Base-by-base conservation (phyloP, 2,113 vertebrate genomes). In the Python bivittatus region DNA sequence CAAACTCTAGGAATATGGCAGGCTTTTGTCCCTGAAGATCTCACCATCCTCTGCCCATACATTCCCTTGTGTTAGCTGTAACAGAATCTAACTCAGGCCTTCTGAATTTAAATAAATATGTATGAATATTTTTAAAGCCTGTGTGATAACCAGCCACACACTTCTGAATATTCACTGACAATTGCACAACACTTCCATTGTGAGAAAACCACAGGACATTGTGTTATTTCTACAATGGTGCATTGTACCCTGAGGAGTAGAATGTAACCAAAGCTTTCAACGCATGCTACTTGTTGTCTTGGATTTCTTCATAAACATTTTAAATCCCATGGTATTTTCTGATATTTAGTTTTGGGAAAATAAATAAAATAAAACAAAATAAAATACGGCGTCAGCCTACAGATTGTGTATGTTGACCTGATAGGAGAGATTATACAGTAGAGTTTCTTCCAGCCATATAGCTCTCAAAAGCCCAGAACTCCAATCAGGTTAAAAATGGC, bases 201-300 rank as follows among this genome's bases (percentile, higher is more conserved):
- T 92, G 53, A 89, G 57, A 33, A 84, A 89, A 92, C 72, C 38
- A 6, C 87, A 92, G 68, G n/a, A 89, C 88, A 92, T 83, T 92
- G 91, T 89, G 58, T 79, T 53, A 54, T 17, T 89, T 33, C 27
- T 92, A 92, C 91, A 92, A 92, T 89, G 88, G 72, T 79, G 72
- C 91, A 89, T 92, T 92, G 72, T 92, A 61, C 44, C 42, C 91
- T 84, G 91, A 79, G 42, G 52, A n/a, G 33, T 72, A 91, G 60
- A 91, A 87, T 44, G 60, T 91, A 91, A 91, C 84, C 33, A 91
- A 53, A 91, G 85, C 61, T 29, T 91, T 54, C 68, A 38, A 56
- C 33, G 60, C 84, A 91, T 68, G 61, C 60, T 11, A 88, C 20
- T 92, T 92, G 85, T 92, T 92, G 91, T 42, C 88, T 48, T 92